Evolutionary conservation across 2,888 invertebrate genomes (phyloP), one percentile per base, ranked within the genome.

Genomic region (Ditylenchus weischeri): DNA sequence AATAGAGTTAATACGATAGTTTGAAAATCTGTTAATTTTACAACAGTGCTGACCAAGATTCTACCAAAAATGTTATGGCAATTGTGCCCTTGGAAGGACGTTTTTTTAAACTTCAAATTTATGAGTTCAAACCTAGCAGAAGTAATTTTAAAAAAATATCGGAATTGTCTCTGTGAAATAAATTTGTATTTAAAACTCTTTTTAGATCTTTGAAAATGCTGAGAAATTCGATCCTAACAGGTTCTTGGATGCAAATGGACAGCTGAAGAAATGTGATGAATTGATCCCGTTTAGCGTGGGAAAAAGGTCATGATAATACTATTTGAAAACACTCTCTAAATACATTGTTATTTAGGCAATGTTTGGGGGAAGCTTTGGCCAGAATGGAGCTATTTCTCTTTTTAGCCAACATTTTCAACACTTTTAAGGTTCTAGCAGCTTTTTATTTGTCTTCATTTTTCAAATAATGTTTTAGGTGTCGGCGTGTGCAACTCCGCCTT

Each of bases 191-290:
- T 2, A 43, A 43, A 43, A 29, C 2, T 4, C 1, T 43, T 43
- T 63, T 70, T 69, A 66, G 70, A 63, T 78, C n/a, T 79, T 79
- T 62, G 69, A 74, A 0, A 74, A 80, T 4, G 78, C 79, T 4
- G 48, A 65, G 5, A 54, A 50, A 15, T 79, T 79, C 65, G 71
- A 75, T 23, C 79, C 79, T 10, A 73, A 74, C 7, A 64, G 79
- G 48, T 79, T 80, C 64, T 38, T 79, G 19, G 71, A 73, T 54
- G 72, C 68, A 50, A 69, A 74, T 60, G 79, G 78, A 13, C 73
- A 74, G 62, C 47, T 75, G 50, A 75, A 70, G 38, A 70, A 65
- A 57, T 59, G 67, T 23, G 75, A 75, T 6, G 73, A 77, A 51
- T 54, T 77, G 5, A 64, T 74, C 18, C 76, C 77, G 21, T 77